Percentiles rank a stretch among this genome's conserved stretches.
These are phyloP conservation scores for Sebastes baramenuke DNA, from an alignment of 2,797 vertebrate species.

Conservation along the genomic window DNA sequence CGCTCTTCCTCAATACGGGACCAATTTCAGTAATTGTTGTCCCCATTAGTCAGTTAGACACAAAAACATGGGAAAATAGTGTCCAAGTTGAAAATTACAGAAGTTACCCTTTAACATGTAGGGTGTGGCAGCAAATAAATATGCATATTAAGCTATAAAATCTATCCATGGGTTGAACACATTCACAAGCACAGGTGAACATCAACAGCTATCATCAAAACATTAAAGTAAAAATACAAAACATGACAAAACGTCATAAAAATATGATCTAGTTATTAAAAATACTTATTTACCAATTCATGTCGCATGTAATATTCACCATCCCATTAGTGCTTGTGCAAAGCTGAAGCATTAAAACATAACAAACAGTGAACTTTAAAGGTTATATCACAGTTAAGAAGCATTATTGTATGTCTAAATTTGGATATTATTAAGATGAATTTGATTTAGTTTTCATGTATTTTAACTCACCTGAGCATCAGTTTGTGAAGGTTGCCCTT, in stretches of 20 bases:
- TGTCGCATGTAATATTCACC: constrained; percentile 18
- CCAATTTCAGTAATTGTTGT: too few species aligned
- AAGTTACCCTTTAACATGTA: neutral
- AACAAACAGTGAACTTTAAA: neutral
- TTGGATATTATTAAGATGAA: neutral
- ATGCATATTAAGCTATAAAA: neutral
- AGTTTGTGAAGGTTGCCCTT: neutral
- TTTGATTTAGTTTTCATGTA: neutral
- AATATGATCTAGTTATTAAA: neutral
- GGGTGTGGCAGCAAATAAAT: neutral
- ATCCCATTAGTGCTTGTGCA: constrained; percentile 17
- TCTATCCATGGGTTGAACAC: neutral
- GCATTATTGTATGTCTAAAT: neutral
- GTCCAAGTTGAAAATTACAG: neutral
- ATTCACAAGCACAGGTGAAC: neutral
- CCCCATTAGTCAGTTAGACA: too few species aligned
- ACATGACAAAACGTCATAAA: neutral
- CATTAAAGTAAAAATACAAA: neutral
- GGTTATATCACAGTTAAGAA: neutral
- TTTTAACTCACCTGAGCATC: constrained; percentile 42
- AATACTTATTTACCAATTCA: constrained; percentile 56
- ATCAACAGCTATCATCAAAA: neutral
- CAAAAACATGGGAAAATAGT: too few species aligned
- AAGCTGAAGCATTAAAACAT: constrained; percentile 44
- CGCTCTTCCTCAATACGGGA: too few species aligned